Base-by-base conservation (phyloP, 2,797 vertebrate genomes). In the Myotis findleyi region DNA sequence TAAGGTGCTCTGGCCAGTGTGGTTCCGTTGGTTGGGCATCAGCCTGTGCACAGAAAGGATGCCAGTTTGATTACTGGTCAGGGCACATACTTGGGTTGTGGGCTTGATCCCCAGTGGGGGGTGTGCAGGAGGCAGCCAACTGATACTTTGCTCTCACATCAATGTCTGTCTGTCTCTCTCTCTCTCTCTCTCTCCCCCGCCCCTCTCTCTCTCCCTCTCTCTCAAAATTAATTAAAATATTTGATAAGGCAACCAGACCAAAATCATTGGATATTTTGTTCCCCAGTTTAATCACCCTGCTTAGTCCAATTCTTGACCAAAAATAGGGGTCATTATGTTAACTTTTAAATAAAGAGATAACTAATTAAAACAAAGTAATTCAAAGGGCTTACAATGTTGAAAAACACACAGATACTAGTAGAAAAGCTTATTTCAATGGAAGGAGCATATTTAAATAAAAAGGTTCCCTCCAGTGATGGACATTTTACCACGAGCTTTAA, bases 401-500 rank as follows among this genome's bases (percentile, higher is more conserved):
- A 81, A 41, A 64, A 76, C 51, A 91, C 7, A 57, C 0, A 87
- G 83, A 95, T 8, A 76, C 4, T 25, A 9, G n/a, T 3, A 94
- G 30, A 80, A 91, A 95, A 57, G n/a, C 30, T 36, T 33, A 69
- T 55, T 81, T 93, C 68, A 62, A 3, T 57, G 25, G 47, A 93
- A 62, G 27, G 68, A 73, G 5, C 0, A 79, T 53, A 95, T 85
- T 76, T 81, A 88, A 94, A 87, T 55, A 90, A 72, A 94, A 80
- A 84, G 57, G 47, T 83, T 93, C 75, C 44, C 33, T 89, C 62
- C 51, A 53, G 18, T 85, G 80, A 96, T 80, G 68, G 94, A 41
- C 36, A 95, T 49, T 92, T 83, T 93, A 95, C 88, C 64, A 69
- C 87, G 89, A 96, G 38, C 76, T 92, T 82, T 71, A 79, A 95